Evolutionary conservation across 1,140 invertebrate species (phyloP), one percentile per base, ranked within the genome.

Genomic region (Tenebrio molitor): DNA sequence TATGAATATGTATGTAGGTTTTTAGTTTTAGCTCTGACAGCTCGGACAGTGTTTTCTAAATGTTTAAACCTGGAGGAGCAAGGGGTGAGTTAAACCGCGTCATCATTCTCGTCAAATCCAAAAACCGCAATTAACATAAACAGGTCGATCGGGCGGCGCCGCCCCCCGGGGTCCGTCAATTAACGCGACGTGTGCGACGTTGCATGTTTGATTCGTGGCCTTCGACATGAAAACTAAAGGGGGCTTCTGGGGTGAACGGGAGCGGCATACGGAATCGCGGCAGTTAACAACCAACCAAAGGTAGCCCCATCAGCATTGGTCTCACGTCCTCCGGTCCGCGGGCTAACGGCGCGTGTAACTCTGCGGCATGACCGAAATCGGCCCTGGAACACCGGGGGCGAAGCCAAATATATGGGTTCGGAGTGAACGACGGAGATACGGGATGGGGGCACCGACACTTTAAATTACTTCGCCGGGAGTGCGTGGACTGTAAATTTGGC

Each of bases 181-280:
- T 58, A 58, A n/a, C 50, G 12, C 21, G 21, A 58, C 50, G 23
- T 58, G 42, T 44, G 36, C 36, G 15, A n/a, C 17, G 53, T 62
- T 62, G 29, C 53, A 33, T 62, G 21, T 25, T 65, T 65, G 62
- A 44, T 41, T 66, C 36, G 42, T 66, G 19, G 1, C 1, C 21
- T 62, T 23, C 46, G 34, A 44, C 17, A 41, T 44, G 64, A 66
- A 44, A 12, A 44, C 21, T 39, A 63, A 17, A 63, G n/a, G 62
- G 39, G 39, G 62, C 33, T 65, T 21, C 16, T 17, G 34, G 62
- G 39, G 33, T 10, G 62, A 65, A 77, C 72, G 71, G 19, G 39
- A 42, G 44, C 66, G 72, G 76, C 76, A 78, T 78, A 78, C 75
- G 62, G 74, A 78, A 78, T 71, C 36, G 67, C 68, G 69, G 72